Base-by-base conservation (phyloP, 2,113 vertebrate genomes). In the Pipra filicauda region DNA sequence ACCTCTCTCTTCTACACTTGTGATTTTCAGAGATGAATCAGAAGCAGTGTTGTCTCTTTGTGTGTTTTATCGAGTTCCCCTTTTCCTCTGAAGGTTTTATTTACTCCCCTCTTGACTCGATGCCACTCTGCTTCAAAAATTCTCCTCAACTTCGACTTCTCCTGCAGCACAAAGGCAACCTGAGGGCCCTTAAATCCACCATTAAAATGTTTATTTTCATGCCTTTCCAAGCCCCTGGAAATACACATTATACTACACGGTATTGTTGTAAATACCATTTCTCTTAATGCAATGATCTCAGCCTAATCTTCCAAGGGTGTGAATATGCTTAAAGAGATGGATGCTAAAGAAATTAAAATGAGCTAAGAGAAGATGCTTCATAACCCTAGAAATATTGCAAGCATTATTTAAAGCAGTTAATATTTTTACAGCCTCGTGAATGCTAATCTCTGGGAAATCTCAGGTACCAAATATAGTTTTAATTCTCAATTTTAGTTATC, bases 401-500 rank as follows among this genome's bases (percentile, higher is more conserved):
- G 71, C 46, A 89, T 95, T 96, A 97, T 96, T 97, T 97, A 96
- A 95, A 86, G 91, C 5, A 93, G 61, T 93, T 97, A 95, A 95
- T 95, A 93, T 97, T 97, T 97, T 97, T 91, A 93, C 79, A 95
- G 89, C 75, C 96, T 93, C 18, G 13, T 88, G 95, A 65, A 88
- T 93, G 78, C 69, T 96, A 96, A 96, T 97, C 84, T 96, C 93
- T 54, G 73, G 39, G 61, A 97, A 96, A 86, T 85, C 80, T 93
- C 82, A 95, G 76, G 88, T 88, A 93, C 67, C 90, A 95, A 97
- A 97, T 96, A 88, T 69, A 95, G 89, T 94, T 97, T 97, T 97
- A 96, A 86, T 93, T 97, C 64, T 93, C 93, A 72, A 93, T 89
- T 89, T 96, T 96, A 77, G 61, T 90, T 90, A 77, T 95, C 95